A percentile compares a stretch with the other conserved stretches of the same genome.
These are phyloP conservation scores for Harpegnathos saltator DNA, from an alignment of 1,140 invertebrate species.

Conservation along the genomic window DNA sequence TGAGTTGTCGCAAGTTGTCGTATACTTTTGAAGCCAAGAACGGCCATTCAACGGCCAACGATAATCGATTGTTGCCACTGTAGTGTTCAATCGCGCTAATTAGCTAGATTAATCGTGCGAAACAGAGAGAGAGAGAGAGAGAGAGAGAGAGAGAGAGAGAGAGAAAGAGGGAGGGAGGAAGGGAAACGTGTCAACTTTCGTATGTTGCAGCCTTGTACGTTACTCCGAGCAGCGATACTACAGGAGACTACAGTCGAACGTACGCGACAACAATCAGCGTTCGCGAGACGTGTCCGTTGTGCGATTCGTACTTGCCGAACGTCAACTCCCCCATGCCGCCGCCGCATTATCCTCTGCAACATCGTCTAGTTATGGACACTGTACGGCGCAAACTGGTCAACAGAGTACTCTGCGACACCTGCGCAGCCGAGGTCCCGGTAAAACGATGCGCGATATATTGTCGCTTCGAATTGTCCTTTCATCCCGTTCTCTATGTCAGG, in stretches of 20 bases:
- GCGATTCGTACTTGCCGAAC: slow-evolving; percentile 78
- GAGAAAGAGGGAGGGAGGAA: too few species aligned
- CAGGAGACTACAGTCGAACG: background rate
- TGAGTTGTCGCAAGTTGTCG: slow-evolving; percentile 14
- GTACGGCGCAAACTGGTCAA: slow-evolving; percentile 77
- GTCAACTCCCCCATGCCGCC: slow-evolving; percentile 72
- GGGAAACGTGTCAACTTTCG: background rate
- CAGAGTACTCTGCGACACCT: slow-evolving; percentile 80
- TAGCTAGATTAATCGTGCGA: too few species aligned
- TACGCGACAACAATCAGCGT: background rate
- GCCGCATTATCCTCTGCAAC: slow-evolving; percentile 83
- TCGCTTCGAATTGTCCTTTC: too few species aligned
- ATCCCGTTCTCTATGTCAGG: too few species aligned
- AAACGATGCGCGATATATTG: slow-evolving; percentile 1
- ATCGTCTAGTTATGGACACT: slow-evolving; percentile 79
- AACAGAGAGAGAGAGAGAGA: too few species aligned
- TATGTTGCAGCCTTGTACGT: slow-evolving; percentile 27
- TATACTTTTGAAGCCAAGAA: too few species aligned
- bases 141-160: too few species aligned
- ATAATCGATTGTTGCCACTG: too few species aligned
- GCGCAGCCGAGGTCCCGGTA: slow-evolving; percentile 79
- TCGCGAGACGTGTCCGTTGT: slow-evolving; percentile 79
- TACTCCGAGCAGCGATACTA: slow-evolving; percentile 15
- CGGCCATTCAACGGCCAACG: too few species aligned
- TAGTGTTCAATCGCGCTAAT: too few species aligned